Base-by-base conservation (phyloP, 2,113 vertebrate species). In the Telmatochromis sp. region DNA sequence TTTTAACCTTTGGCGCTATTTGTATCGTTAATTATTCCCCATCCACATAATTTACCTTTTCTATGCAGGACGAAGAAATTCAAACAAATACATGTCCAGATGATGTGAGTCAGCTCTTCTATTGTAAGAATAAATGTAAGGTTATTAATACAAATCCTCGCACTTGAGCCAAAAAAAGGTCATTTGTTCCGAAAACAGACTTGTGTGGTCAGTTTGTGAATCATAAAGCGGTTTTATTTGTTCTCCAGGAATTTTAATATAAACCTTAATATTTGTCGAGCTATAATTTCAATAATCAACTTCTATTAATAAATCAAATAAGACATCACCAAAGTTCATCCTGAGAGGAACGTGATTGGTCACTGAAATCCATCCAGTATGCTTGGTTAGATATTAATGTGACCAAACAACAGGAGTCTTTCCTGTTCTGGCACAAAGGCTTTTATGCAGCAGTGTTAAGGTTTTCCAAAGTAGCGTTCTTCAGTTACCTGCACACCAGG, bases 1-100 rank as follows among this genome's bases (percentile, higher is more conserved):
- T 45, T 80, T 83, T 80, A n/a, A 85, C 50, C 50, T 37, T 28
- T 82, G 19, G 81, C 4, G 2, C n/a, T 40, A 50, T 83, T 54
- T 75, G 10, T 35, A 60, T 14, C 3, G 35, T 75, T 86, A 63
- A 54, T 58, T 40, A 6, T 31, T 6, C 7, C 26, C 8, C 8
- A 53, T 31, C 40, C 71, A 37, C 75, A 21, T 73, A 14, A 86
- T 35, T 51, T 60, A 60, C 17, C 40, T 21, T 47, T 7, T 14
- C 57, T 71, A 19, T 31, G 71, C 23, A 78, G 26, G 71, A n/a
- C 1, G 5, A 50, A 78, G 23, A 75, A 50, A 75, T 28, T 11
- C 42, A 75, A 75, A 45, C 4, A 35, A 40, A 7, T n/a, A 55
- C 60, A 23, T n/a, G 4, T 65, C 26, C 19, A 1, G 17, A 15